Conservation (phyloP, 2,888 invertebrate species). For the Lepetodrilus schrolli region DNA sequence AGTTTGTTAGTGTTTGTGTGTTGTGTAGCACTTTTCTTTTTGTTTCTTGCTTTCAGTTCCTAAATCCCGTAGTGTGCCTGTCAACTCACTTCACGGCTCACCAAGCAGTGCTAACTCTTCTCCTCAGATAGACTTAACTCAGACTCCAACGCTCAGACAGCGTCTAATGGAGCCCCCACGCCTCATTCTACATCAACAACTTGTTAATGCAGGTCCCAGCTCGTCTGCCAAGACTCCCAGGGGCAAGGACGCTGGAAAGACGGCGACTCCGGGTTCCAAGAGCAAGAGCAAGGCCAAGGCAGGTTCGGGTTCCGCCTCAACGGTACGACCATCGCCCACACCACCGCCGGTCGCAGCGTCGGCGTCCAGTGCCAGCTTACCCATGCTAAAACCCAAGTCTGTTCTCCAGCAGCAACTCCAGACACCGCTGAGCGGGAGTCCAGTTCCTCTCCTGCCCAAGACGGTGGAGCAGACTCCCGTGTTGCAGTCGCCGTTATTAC, state of each 20-base stretch:
- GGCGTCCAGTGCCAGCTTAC: neutral
- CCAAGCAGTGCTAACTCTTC: constrained; percentile 42
- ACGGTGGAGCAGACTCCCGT: neutral
- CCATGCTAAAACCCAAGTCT: constrained; percentile 32
- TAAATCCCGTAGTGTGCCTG: constrained; percentile 57
- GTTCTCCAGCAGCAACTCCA: constrained; percentile 36
- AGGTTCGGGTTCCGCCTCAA: neutral
- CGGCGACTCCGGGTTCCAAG: neutral
- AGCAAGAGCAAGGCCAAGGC: neutral
- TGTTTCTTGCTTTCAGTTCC: constrained; percentile 66
- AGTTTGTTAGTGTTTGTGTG: constrained; percentile 31
- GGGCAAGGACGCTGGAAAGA: neutral
- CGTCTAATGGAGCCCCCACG: constrained; percentile 64
- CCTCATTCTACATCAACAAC: constrained; percentile 47
- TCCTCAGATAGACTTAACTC: constrained; percentile 47
- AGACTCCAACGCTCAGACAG: constrained; percentile 64
- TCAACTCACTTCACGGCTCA: constrained; percentile 51
- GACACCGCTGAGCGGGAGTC: constrained; percentile 22
- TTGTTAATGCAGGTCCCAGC: constrained; percentile 47
- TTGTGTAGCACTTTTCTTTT: constrained; percentile 41
- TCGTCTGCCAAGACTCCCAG: constrained; percentile 28
- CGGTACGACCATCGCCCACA: constrained; percentile 19
- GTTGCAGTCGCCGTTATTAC: neutral
- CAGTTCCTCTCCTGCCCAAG: constrained; percentile 9
- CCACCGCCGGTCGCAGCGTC: constrained; percentile 31